Evolutionary conservation across 2,888 invertebrate species (phyloP), one percentile per base, ranked within the genome.

Genomic region (Acronicta aceris): DNA sequence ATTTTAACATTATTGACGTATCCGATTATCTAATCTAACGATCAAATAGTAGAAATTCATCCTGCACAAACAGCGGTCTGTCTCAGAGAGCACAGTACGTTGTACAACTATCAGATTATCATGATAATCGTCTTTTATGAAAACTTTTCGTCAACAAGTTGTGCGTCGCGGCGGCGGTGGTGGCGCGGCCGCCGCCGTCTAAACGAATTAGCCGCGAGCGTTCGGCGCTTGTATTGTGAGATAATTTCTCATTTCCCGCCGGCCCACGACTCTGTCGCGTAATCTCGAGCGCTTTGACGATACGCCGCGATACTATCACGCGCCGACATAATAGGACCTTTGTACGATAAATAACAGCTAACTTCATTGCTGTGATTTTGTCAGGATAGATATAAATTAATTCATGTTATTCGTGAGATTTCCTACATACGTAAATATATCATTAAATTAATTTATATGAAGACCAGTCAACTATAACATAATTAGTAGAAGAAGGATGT

Each of bases 161-260:
- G 46, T 15, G 38, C 16, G 38, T 10, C 5, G 12, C 8, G n/a
- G 13, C n/a, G 33, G 33, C 9, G 38, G 9, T 5, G 30, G 51
- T 15, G 5, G 12, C 8, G 16, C 0, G 36, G 36, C 6, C 33
- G 12, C 3, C 30, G 6, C 8, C 7, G 16, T 12, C 42, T 48
- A 25, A 40, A 38, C 17, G 50, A 50, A n/a, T 68, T 38, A 59
- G 47, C 38, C 25, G 15, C 38, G n/a, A 38, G 7, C 33, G 17
- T 47, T 47, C 36, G 12, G 54, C 40, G 36, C 33, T 50, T 25
- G 64, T 70, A 54, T 41, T 51, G 55, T 48, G 58, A 38, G 43
- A 41, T 48, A 45, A 58, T 55, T 48, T 50, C 45, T 64, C 48
- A 55, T 68, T 68, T 57, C 59, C 57, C 38, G 69, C 15, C 43